These are phyloP conservation scores for Taenioides sp. DNA, from an alignment of 2,797 vertebrate species.

Conservation along the genomic window DNA sequence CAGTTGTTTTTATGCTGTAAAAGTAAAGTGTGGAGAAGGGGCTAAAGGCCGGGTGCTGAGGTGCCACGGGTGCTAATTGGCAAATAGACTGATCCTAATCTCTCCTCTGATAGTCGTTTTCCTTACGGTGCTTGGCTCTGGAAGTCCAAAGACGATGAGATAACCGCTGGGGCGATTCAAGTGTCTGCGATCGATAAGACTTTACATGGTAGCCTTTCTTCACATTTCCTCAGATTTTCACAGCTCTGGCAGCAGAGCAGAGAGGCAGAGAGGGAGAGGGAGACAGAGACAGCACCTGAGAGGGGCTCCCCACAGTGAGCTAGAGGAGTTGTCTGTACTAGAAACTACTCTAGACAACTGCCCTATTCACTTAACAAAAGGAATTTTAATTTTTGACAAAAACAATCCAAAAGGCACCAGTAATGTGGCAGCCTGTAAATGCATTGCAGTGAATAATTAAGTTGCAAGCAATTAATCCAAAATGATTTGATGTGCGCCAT, in stretches of 20 bases:
- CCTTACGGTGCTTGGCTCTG: slow-evolving; percentile 16
- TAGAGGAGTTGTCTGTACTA: slow-evolving; percentile 20
- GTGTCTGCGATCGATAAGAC: slow-evolving; percentile 28
- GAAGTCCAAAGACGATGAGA: slow-evolving; percentile 28
- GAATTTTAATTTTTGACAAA: no score
- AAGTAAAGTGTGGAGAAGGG: neutral
- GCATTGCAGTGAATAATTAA: no score
- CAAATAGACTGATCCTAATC: slow-evolving; percentile 45
- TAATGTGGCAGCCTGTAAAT: no score
- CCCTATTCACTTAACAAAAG: neutral
- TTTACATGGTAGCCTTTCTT: slow-evolving; percentile 15
- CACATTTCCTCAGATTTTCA: slow-evolving; percentile 34
- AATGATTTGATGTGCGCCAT: no score
- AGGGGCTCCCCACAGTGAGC: slow-evolving; percentile 18
- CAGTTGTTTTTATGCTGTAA: no score
- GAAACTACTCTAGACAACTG: neutral
- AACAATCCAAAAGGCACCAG: no score
- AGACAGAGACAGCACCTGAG: slow-evolving; percentile 8
- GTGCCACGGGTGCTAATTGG: slow-evolving; percentile 44
- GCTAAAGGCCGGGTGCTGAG: slow-evolving; percentile 18
- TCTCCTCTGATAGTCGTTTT: slow-evolving; percentile 32
- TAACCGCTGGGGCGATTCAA: slow-evolving; percentile 24
- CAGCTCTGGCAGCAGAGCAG: slow-evolving; percentile 11
- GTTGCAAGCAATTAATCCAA: no score
- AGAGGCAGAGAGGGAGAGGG: neutral